Base-by-base conservation (phyloP, 2,797 vertebrate genomes). In the Erithacus rubecula region DNA sequence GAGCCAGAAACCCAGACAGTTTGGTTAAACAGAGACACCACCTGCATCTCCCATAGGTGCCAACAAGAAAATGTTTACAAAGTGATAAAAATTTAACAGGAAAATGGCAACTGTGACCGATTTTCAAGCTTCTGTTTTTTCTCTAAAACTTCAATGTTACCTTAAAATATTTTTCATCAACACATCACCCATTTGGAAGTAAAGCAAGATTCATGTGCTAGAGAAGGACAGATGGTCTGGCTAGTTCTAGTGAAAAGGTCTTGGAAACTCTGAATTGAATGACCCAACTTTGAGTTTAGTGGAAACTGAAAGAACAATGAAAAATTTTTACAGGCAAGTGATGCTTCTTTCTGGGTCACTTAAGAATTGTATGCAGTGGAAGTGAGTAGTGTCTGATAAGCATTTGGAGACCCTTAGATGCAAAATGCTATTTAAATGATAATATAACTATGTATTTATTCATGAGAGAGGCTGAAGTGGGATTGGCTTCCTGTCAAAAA, bases 401-500 rank as follows among this genome's bases (percentile, higher is more conserved):
- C 55, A 69, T 81, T 88, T 95, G 74, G 59, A 82, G 59, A 69
- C 15, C 34, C 29, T 69, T 60, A 52, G n/a, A 76, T 43, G 27
- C n/a, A 63, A 90, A 87, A 72, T 51, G 32, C n/a, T 89, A 47
- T 79, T 94, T 91, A 85, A 83, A 80, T 83, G 30, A 41, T 65
- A 83, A 87, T 69, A 56, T 82, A 63, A 64, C 51, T 75, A 65
- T 87, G 34, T 86, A 84, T 92, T 90, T 95, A 93, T 94, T 93
- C 34, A 39, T 84, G 52, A 78, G 24, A 62, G 30, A 78, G 21
- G 15, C 37, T 91, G 87, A 90, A 79, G 30, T 56, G 22, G 70
- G 74, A 86, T 60, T 95, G 92, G 80, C 63, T 90, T 91, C 69
- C 83, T 91, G 59, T 93, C 93, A 96, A 94, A 94, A 93, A 75